Conservation (phyloP, 1,140 invertebrate species). For the Drosophila pseudoananassae region DNA sequence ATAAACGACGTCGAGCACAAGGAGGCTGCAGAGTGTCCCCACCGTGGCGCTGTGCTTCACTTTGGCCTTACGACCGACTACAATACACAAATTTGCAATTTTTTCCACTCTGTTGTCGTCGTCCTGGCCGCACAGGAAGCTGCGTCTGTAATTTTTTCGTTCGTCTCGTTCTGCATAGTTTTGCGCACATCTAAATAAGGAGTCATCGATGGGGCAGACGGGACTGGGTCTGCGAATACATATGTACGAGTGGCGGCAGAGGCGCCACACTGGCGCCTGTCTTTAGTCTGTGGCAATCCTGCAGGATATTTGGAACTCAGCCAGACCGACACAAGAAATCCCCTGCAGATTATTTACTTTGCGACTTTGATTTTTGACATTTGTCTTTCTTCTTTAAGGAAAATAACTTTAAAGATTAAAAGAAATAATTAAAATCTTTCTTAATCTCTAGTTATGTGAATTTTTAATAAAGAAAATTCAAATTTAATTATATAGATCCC, state of each 20-base stretch:
- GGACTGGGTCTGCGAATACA: conserved; percentile 27
- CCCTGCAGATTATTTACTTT: conserved; percentile 22
- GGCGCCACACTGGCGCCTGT: conserved; percentile 62
- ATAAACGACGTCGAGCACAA: conserved; percentile 60
- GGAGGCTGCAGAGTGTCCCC: conserved; percentile 35
- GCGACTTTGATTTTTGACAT: neutral
- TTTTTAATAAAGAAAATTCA: neutral
- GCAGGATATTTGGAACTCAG: conserved; percentile 39
- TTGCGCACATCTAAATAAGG: conserved; percentile 69
- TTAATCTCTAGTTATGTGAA: too few species aligned
- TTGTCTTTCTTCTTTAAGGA: too few species aligned
- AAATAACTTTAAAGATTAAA: too few species aligned
- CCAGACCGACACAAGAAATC: conserved; percentile 20
- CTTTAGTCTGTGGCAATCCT: conserved; percentile 42
- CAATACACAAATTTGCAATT: conserved; percentile 79
- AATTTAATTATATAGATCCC: neutral
- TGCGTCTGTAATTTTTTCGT: conserved; percentile 64
- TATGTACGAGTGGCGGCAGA: conserved; percentile 17
- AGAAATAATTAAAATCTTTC: too few species aligned
- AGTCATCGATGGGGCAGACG: conserved; percentile 49
- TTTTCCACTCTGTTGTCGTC: conserved; percentile 65
- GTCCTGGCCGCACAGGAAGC: conserved; percentile 63
- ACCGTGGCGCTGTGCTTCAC: conserved; percentile 6
- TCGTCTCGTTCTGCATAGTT: conserved; percentile 52
- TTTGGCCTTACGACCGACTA: conserved; percentile 45